Evolutionary conservation across 1,140 invertebrate genomes (phyloP), one percentile per base, ranked within the genome.

Genomic region (Laodelphax striatellus): DNA sequence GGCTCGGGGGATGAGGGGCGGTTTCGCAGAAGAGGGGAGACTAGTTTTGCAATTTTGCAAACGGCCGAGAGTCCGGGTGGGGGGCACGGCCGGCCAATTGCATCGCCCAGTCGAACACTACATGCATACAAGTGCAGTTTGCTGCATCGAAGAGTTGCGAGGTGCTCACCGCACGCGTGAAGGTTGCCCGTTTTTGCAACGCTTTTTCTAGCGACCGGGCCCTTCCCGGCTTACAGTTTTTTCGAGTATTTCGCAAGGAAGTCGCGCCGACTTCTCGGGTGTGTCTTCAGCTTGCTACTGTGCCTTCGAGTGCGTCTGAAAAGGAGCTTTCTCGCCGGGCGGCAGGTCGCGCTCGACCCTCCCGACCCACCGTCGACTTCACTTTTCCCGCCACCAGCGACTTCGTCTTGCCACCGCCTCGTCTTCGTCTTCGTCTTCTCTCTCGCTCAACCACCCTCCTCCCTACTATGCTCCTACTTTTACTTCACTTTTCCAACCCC

Each of bases 31-130:
- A 58, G 59, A 52, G 58, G 52, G 59, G 59, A 53, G 59, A 55
- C 57, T 28, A 55, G 53, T 60, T 60, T 60, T 60, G 59, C 59
- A 60, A 60, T 60, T 60, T 60, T 60, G 59, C 59, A 53, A 58
- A 46, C 17, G 57, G 57, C 38, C 19, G 43, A 46, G 5, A n/a
- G 22, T 11, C 8, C 41, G n/a, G 43, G 34, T 44, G 57, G 17
- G 46, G 44, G 42, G 44, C 44, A 31, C 19, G 52, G 59, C 38
- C 19, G 52, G 41, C 59, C 46, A 50, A 50, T 53, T 55, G 54
- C 54, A 55, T 60, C 14, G 53, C 59, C 59, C 59, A 46, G 58
- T 60, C 57, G 57, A 34, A 21, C 58, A 60, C 58, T 60, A 31
- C 52, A 60, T 60, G 59, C 59, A 60, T 52, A 53, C 53, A 53